Percentiles rank a stretch among this genome's conserved stretches.
Conservation (phyloP, 2,797 vertebrate species). For the Centropyge bicolor region DNA sequence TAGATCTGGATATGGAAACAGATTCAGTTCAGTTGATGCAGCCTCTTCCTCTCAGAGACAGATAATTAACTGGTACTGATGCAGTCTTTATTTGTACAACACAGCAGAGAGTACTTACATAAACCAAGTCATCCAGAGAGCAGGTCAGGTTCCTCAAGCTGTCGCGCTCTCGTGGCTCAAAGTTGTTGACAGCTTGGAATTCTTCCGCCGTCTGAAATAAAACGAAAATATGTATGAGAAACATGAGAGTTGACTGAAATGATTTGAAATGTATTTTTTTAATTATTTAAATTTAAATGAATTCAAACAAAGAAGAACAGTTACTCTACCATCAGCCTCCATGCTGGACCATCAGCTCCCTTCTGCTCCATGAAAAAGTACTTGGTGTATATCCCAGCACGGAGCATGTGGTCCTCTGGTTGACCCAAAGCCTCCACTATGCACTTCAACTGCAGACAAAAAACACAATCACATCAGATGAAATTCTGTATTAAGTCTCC, state of each 20-base stretch:
- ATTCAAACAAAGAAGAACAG: neutral
- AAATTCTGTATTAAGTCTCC: neutral
- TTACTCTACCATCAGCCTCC: conserved; percentile 30
- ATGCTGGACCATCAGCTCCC: neutral
- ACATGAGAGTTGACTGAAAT: neutral
- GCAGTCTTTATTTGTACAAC: neutral
- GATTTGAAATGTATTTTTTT: too few species aligned
- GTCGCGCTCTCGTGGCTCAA: neutral
- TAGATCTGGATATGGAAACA: conserved; percentile 29
- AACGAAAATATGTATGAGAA: neutral
- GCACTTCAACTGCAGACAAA: conserved; percentile 40
- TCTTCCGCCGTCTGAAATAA: conserved; percentile 27
- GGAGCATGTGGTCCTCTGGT: conserved; percentile 27
- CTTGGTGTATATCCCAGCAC: neutral
- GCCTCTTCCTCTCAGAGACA: neutral
- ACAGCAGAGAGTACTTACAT: conserved; percentile 1
- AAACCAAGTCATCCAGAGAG: conserved; percentile 29
- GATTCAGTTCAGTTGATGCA: neutral
- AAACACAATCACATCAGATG: conserved; percentile 1
- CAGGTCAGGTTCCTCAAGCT: neutral
- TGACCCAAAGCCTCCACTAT: conserved; percentile 48
- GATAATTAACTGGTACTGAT: neutral
- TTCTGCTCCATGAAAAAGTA: conserved; percentile 26
- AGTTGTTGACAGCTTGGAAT: neutral
- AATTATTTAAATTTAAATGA: too few species aligned